Percentiles rank a stretch among this genome's conserved stretches.
Evolutionary conservation across 2,888 invertebrate genomes (phyloP).

Genomic region (Nemotelus pantherinus): DNA sequence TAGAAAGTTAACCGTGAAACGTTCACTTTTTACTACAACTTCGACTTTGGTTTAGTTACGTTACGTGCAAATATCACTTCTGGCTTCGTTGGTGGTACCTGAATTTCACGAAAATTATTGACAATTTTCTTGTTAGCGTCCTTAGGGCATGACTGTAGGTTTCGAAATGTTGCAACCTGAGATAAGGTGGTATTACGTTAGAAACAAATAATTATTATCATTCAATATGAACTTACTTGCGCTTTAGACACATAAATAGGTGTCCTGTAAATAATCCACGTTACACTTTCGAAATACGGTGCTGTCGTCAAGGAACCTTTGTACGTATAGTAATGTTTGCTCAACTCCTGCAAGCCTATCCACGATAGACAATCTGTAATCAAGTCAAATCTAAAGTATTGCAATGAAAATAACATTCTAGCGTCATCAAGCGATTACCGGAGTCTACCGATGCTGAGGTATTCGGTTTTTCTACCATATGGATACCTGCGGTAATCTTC

Average conservation of each 20-base stretch:
- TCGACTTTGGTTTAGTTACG: slow-evolving; percentile 62
- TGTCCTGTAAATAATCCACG: slow-evolving; percentile 78
- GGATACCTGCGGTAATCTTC: slow-evolving; percentile 68
- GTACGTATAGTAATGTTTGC: slow-evolving; percentile 77
- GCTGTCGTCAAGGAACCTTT: slow-evolving; percentile 78
- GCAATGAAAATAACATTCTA: slow-evolving; percentile 32
- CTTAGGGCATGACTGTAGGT: slow-evolving; percentile 63
- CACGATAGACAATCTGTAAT: slow-evolving; percentile 72
- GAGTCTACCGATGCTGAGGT: slow-evolving; percentile 63
- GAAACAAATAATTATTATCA: slow-evolving; percentile 2
- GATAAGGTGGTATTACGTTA: neutral
- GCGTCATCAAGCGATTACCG: slow-evolving; percentile 54
- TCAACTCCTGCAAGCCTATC: slow-evolving; percentile 74
- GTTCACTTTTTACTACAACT: slow-evolving; percentile 57
- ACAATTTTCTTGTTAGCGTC: slow-evolving; percentile 64
- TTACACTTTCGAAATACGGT: slow-evolving; percentile 77
- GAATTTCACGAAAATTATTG: slow-evolving; percentile 64
- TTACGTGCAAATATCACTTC: slow-evolving; percentile 64
- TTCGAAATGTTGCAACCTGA: slow-evolving; percentile 63
- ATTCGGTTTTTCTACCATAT: slow-evolving; percentile 62
- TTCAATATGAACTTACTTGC: slow-evolving; percentile 66
- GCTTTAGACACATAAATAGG: slow-evolving; percentile 74
- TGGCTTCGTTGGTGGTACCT: slow-evolving; percentile 62
- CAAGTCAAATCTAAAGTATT: slow-evolving; percentile 35
- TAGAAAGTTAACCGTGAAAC: neutral